These are phyloP conservation scores for Chascanopsetta lugubris DNA, from an alignment of 2,113 vertebrate genomes.

Conservation along the genomic window DNA sequence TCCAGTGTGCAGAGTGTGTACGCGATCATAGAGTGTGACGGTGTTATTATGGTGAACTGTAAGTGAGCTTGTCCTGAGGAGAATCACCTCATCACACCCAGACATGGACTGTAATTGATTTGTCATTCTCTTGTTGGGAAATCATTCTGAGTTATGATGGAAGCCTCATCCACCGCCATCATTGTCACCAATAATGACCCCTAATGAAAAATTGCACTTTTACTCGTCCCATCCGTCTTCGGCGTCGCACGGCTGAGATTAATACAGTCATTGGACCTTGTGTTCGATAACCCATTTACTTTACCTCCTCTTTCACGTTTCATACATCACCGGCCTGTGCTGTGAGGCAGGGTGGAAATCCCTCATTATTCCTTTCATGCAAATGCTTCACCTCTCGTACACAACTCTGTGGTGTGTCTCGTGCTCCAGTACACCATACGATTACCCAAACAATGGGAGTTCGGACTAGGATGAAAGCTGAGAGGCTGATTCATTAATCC, in stretches of 20 bases:
- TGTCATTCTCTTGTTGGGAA: conserved; percentile 55
- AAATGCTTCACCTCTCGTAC: conserved; percentile 2
- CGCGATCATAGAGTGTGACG: neutral
- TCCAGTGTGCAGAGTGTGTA: neutral
- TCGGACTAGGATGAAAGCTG: conserved; percentile 37
- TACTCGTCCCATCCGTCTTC: conserved; percentile 47
- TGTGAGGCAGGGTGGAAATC: conserved; percentile 4
- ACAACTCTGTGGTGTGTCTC: neutral
- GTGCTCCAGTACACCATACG: neutral
- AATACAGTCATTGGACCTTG: conserved; percentile 41
- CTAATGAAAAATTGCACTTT: conserved; percentile 52
- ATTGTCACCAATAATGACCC: conserved; percentile 57
- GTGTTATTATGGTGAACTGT: neutral
- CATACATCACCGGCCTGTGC: neutral
- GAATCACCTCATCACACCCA: conserved; percentile 12
- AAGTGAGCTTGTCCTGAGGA: neutral
- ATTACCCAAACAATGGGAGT: conserved; percentile 23
- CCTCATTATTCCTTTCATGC: conserved; percentile 15
- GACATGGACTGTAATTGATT: conserved; percentile 53
- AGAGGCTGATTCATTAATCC: conserved; percentile 50
- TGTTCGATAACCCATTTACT: conserved; percentile 74
- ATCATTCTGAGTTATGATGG: conserved; percentile 57
- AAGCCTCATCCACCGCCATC: conserved; percentile 54
- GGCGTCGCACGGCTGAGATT: conserved; percentile 41
- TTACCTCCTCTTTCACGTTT: conserved; percentile 44